Evolutionary conservation across 1,140 invertebrate genomes (phyloP).

Genomic region (Lordiphosa mommai): DNA sequence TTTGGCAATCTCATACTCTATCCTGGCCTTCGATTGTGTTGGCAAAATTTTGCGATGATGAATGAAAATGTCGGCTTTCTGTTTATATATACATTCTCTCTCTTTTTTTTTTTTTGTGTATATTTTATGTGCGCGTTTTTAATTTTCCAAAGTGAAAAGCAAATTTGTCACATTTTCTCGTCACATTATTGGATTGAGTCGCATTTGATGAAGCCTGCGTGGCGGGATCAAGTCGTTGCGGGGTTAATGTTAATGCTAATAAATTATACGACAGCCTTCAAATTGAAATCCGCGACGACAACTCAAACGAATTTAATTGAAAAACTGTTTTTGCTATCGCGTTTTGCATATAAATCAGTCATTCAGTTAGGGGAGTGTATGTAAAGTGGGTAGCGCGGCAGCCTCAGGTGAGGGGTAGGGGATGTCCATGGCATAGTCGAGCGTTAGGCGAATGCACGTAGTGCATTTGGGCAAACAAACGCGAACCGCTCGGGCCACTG

Average conservation of each 20-base stretch:
- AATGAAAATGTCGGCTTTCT: constrained; percentile 42
- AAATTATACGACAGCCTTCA: constrained; percentile 73
- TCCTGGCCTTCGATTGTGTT: too few species aligned
- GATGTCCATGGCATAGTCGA: constrained; percentile 33
- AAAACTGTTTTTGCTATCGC: constrained; percentile 62
- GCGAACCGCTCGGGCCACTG: constrained; percentile 65
- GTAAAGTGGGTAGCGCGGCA: constrained; percentile 1
- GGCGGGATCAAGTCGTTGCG: constrained; percentile 48
- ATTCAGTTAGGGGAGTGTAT: constrained; percentile 10
- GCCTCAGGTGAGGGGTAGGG: not conserved
- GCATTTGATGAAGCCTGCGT: constrained; percentile 43
- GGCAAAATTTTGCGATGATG: constrained; percentile 54
- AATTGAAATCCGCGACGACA: constrained; percentile 72
- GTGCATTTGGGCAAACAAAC: constrained; percentile 64
- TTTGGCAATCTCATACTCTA: too few species aligned
- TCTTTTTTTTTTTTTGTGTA: constrained; percentile 14
- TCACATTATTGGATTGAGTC: constrained; percentile 25
- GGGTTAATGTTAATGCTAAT: constrained; percentile 75
- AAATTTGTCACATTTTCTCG: constrained; percentile 68
- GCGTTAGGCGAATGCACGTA: constrained; percentile 47
- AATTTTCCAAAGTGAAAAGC: constrained; percentile 75
- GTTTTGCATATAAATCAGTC: constrained; percentile 73
- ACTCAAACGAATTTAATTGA: constrained; percentile 75
- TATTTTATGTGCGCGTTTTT: constrained; percentile 66
- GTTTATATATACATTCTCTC: constrained; percentile 12